phyloP scores from a whole-genome alignment of 2,888 invertebrate genomes.

The Pantelozetes paolii region DNA sequence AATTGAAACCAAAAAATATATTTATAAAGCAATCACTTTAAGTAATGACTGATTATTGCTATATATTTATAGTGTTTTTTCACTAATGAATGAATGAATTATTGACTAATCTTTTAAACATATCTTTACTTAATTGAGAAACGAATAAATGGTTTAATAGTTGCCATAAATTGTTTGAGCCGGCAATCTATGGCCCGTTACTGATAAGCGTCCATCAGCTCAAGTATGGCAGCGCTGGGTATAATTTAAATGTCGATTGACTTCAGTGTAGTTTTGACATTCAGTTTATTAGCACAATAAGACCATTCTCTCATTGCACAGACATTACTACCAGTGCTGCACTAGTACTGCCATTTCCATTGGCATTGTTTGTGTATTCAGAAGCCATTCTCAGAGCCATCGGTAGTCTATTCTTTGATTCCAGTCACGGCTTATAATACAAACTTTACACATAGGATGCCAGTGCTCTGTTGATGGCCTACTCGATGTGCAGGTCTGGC shows the following conservation, averaged over 20 bases:
- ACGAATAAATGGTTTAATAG: conserved; percentile 11
- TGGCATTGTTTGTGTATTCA: conserved; percentile 12
- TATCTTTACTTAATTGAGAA: background rate
- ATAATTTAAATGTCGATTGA: conserved; percentile 12
- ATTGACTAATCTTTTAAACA: background rate
- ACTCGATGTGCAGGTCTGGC: background rate
- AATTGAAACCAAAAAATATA: too few species aligned
- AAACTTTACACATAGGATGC: background rate
- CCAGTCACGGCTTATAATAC: background rate
- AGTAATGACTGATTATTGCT: too few species aligned
- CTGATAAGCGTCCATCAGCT: background rate
- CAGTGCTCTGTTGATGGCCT: conserved; percentile 7
- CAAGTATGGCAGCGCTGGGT: background rate
- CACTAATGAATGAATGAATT: too few species aligned
- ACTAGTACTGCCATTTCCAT: background rate
- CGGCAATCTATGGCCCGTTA: background rate
- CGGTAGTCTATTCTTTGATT: background rate
- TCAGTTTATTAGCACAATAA: conserved; percentile 19
- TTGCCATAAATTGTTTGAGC: background rate
- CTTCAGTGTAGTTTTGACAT: background rate
- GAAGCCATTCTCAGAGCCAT: conserved; percentile 4
- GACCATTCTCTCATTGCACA: background rate
- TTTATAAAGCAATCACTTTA: too few species aligned
- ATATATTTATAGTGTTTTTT: too few species aligned
- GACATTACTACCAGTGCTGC: background rate